Evolutionary conservation across 2,797 vertebrate genomes (phyloP), one percentile per base, ranked within the genome.

Genomic region (Malurus splendens): DNA sequence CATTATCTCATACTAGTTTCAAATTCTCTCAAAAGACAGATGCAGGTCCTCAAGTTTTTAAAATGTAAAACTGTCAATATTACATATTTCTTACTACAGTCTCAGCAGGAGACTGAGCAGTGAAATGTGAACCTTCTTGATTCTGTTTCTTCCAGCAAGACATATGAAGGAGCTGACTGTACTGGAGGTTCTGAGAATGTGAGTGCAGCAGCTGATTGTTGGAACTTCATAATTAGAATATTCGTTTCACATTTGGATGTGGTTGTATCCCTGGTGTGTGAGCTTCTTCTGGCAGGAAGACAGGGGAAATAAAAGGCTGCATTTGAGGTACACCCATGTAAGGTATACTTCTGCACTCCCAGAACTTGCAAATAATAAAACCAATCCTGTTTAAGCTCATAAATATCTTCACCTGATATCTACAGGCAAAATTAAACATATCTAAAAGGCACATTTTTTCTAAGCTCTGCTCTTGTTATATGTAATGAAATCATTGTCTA

Each of bases 121-220:
- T 91, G 90, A 90, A 84, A 91, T 90, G 72, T 88, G 81, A 91
- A 79, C 71, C 71, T 70, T 64, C 42, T 86, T 84, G 56, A 45
- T 47, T 79, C 64, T 81, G 32, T 81, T 86, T 93, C 77, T 83
- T 93, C 59, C 38, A 73, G 41, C 28, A 59, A 82, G 51, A 52
- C 14, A 59, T 38, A 78, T 47, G 52, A 73, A 82, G 86, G n/a
- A 36, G 27, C 52, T 70, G 48, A 48, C 30, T 73, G 33, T 73
- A 52, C 52, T 79, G 38, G 8, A 76, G 20, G 30, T 87, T 86
- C 81, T 83, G 44, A 79, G 74, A 78, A 20, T 51, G 14, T 83
- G 44, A 89, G 14, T 38, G 52, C 56, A 86, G n/a, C 24, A 62
- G 71, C n/a, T 81, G 16, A 39, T 42, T 88, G 38, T 82, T 32